Evolutionary conservation across 2,888 invertebrate species (phyloP).

Genomic region (Trissolcus japonicus): DNA sequence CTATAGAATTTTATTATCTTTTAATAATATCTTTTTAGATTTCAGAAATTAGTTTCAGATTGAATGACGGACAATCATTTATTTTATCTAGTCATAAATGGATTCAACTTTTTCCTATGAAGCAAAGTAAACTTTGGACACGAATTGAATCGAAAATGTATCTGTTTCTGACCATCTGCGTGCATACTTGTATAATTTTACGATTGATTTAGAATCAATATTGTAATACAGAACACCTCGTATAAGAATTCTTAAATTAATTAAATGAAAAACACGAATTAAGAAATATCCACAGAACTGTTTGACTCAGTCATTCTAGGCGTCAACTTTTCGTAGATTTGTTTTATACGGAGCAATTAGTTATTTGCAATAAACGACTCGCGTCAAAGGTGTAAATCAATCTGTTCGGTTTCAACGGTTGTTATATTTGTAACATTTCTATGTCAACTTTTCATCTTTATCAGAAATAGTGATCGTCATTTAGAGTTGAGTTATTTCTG

Average conservation of each 20-base stretch:
- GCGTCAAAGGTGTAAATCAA: background rate
- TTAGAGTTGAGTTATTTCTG: constrained; percentile 21
- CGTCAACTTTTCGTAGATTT: constrained; percentile 10
- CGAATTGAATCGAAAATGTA: too few species aligned
- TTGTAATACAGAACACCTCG: too few species aligned
- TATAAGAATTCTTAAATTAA: too few species aligned
- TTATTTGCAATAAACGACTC: constrained; percentile 3
- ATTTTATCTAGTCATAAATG: too few species aligned
- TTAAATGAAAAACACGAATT: too few species aligned
- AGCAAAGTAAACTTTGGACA: too few species aligned
- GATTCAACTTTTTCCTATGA: too few species aligned
- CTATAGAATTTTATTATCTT: too few species aligned
- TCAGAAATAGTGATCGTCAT: constrained; percentile 20
- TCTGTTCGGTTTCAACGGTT: constrained; percentile 16
- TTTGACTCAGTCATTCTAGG: constrained; percentile 11
- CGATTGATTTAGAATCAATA: background rate
- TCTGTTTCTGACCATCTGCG: background rate
- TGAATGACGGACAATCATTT: too few species aligned
- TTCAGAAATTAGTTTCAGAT: too few species aligned
- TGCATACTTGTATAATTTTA: background rate
- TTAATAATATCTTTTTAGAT: too few species aligned
- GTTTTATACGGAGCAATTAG: constrained; percentile 26
- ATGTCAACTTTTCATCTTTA: constrained; percentile 32
- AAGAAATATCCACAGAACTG: too few species aligned
- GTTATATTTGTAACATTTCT: constrained; percentile 35